Evolutionary conservation across 2,888 invertebrate genomes (phyloP), one percentile per base, ranked within the genome.

Genomic region (Zaprionus obscuricornis): DNA sequence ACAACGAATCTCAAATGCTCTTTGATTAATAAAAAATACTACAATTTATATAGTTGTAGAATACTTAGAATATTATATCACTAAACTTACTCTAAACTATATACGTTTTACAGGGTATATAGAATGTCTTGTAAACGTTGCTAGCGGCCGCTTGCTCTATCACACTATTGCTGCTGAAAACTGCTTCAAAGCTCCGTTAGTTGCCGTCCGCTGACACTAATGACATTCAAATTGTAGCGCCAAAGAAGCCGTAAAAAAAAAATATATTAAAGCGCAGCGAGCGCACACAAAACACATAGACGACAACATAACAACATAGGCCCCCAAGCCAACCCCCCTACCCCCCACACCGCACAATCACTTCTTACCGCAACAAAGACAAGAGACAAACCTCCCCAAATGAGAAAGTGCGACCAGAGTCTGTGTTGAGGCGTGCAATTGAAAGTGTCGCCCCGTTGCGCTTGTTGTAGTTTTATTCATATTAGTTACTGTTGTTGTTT

Each of bases 191-290:
- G 85, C 77, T 59, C 77, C 77, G 82, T 76, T 76, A 77, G 69
- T 46, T 49, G 58, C 64, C 65, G 62, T 56, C 64, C 83, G 57
- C 66, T 75, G 79, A 82, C 83, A 66, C 83, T 83, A 83, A 83
- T 85, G 83, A 76, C 85, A 76, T 76, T 83, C 72, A 74, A 82
- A 85, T 75, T 85, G 79, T 71, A 74, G 76, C 81, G 79, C 79
- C 63, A 74, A 79, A 75, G 84, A 79, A 79, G 81, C 81, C 76
- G 67, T 73, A 81, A 56, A 79, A 57, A 43, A 42, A 49, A 51
- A 39, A 42, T 56, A 74, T 66, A 66, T 66, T 58, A 64, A 77
- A 70, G 67, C 62, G 56, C 63, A 60, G 51, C 50, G 45, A 27
- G 11, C 34, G 45, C 47, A 40, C 29, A 24, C 20, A 29, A 17